Conservation (phyloP, 2,797 vertebrate species). For the Naso thynnoides region DNA sequence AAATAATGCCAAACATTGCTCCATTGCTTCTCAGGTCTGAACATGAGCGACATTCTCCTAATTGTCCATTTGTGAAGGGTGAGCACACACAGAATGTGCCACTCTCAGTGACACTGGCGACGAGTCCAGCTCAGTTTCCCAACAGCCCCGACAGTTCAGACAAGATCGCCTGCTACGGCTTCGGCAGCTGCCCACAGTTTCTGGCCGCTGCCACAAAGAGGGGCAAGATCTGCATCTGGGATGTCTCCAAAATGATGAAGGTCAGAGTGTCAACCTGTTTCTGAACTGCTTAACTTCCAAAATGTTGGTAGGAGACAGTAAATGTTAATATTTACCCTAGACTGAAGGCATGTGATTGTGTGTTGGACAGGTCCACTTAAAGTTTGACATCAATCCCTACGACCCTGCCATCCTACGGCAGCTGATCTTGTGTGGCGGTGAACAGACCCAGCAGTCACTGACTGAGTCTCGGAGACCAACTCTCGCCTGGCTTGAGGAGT, state of each 20-base stretch:
- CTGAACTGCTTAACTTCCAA: background rate
- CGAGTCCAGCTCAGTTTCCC: slow-evolving; percentile 96
- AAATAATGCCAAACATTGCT: background rate
- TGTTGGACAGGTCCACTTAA: slow-evolving; percentile 92
- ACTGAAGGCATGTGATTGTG: slow-evolving; percentile 12
- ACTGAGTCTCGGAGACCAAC: slow-evolving; percentile 94
- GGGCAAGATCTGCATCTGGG: slow-evolving; percentile 99
- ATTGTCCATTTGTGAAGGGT: slow-evolving; percentile 98
- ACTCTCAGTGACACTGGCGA: slow-evolving; percentile 96
- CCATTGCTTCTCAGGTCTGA: slow-evolving; percentile 89
- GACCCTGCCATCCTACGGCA: slow-evolving; percentile 96
- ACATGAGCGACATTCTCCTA: slow-evolving; percentile 98
- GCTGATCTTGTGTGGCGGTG: slow-evolving; percentile 90
- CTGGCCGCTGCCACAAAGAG: slow-evolving; percentile 96
- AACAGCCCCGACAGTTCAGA: slow-evolving; percentile 93
- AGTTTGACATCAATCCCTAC: slow-evolving; percentile 98
- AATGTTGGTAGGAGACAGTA: background rate
- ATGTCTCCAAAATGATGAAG: slow-evolving; percentile 99
- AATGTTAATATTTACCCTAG: background rate
- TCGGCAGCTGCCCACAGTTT: slow-evolving; percentile 97
- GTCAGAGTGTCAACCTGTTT: slow-evolving; percentile 70
- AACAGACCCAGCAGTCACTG: slow-evolving; percentile 86
- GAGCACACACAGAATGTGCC: slow-evolving; percentile 99
- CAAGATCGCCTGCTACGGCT: slow-evolving; percentile 96
- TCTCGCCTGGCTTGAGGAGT: slow-evolving; percentile 95